Evolutionary conservation across 2,888 invertebrate species (phyloP), one percentile per base, ranked within the genome.

Genomic region (Anorthoa munda): DNA sequence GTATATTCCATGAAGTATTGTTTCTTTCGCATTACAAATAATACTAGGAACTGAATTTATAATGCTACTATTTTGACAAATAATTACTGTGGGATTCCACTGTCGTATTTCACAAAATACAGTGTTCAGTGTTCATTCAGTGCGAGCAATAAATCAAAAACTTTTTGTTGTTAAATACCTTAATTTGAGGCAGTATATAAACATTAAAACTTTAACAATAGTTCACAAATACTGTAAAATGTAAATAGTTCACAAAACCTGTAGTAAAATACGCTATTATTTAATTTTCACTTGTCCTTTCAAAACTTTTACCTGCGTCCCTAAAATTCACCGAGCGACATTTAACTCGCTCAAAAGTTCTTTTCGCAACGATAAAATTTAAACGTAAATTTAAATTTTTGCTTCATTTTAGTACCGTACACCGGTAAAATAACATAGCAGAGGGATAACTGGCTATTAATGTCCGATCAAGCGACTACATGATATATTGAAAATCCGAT

Each of bases 401-500:
- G 56, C 23, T 72, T 59, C 50, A 76, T 74, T 75, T 66, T 12
- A 18, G 60, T 48, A 66, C 39, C 13, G 31, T 13, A 17, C 13
- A 11, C 26, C 66, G 59, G 21, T 51, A 26, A 72, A 64, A 71
- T 75, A 80, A 70, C 64, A 66, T 56, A 63, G 51, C 72, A 68
- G 66, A 50, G 23, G 53, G 17, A 66, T 77, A 77, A 73, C 72
- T 64, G 77, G 56, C 64, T 66, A 86, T 83, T 79, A 83, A 83
- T 79, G 67, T 55, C 64, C 68, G 71, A 76, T 81, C 79, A 67
- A 31, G 67, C 67, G 65, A 56, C 68, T 74, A 72, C 73, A 85
- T 77, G 79, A 85, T 81, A 67, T 80, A 84, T 84, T 77, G 77
- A 66, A 76, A 81, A 78, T 60, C 61, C 72, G 75, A 82, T 79